Percentiles rank a stretch among this genome's conserved stretches.
These are phyloP conservation scores for Nymphicus hollandicus DNA, from an alignment of 2,113 vertebrate genomes.

Conservation along the genomic window DNA sequence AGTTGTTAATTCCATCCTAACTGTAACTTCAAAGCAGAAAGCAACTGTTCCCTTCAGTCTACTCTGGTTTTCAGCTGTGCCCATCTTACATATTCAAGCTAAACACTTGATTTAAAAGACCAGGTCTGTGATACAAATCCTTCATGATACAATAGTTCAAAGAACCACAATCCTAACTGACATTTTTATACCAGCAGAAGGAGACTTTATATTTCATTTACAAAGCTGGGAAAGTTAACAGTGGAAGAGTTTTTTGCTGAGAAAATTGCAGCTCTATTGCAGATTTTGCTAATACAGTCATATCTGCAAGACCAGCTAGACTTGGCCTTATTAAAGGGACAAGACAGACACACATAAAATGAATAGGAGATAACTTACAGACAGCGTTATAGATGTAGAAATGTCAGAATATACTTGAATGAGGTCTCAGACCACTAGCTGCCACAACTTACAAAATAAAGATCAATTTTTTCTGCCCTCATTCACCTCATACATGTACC, in stretches of 20 bases:
- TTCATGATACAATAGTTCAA: conserved; percentile 14
- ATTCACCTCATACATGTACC: background rate
- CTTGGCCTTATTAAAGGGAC: background rate
- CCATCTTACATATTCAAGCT: conserved; percentile 11
- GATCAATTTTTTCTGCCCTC: background rate
- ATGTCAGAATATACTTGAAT: background rate
- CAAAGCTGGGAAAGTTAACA: background rate
- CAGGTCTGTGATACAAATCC: conserved; percentile 8
- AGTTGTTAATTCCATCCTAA: conserved; percentile 32
- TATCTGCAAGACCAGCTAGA: background rate
- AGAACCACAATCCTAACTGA: conserved; percentile 47
- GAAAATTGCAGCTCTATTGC: background rate
- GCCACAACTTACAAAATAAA: background rate
- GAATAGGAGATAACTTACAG: background rate
- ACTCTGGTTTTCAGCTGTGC: background rate
- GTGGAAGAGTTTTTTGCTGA: background rate
- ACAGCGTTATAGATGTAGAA: background rate
- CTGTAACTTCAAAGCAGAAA: conserved; percentile 31
- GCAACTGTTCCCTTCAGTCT: background rate
- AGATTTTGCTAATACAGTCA: background rate
- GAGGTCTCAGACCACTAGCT: background rate
- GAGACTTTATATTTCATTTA: background rate
- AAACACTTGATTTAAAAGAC: background rate
- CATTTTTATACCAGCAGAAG: conserved; percentile 31
- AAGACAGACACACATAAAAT: background rate